Conservation (phyloP, 2,888 invertebrate genomes). For the Oasisia sp. region DNA sequence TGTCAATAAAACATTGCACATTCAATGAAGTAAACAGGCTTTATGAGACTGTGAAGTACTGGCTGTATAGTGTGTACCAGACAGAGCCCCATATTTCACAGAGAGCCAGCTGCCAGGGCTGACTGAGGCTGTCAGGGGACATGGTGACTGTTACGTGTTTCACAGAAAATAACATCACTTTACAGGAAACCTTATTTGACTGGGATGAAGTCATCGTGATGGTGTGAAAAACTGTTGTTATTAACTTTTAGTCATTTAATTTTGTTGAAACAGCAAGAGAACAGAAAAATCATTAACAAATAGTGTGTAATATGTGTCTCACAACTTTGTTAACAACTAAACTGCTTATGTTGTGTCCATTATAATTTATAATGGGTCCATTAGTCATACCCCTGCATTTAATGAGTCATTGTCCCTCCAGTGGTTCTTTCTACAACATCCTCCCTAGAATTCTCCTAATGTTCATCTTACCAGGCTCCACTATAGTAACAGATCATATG, state of each 20-base stretch:
- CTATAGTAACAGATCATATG: no score
- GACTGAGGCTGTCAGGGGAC: not conserved
- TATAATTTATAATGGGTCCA: not conserved
- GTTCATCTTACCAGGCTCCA: no score
- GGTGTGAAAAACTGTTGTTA: not conserved
- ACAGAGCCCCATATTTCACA: no score
- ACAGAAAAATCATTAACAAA: not conserved
- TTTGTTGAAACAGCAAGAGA: not conserved
- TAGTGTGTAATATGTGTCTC: not conserved
- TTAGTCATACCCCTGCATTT: no score
- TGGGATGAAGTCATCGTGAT: not conserved
- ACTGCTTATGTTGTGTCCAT: not conserved
- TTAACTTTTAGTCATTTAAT: not conserved
- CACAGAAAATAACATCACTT: not conserved
- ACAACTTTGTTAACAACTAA: not conserved
- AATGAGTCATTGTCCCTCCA: no score
- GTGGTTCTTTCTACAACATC: no score
- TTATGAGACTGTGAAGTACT: no score
- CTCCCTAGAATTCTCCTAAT: no score
- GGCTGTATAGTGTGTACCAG: no score
- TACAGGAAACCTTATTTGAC: not conserved
- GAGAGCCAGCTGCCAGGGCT: no score
- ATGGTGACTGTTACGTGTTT: not conserved
- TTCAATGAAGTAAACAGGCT: no score
- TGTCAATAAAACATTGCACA: no score